Conservation (phyloP, 2,888 invertebrate genomes). For the Caenorhabditis angaria region DNA sequence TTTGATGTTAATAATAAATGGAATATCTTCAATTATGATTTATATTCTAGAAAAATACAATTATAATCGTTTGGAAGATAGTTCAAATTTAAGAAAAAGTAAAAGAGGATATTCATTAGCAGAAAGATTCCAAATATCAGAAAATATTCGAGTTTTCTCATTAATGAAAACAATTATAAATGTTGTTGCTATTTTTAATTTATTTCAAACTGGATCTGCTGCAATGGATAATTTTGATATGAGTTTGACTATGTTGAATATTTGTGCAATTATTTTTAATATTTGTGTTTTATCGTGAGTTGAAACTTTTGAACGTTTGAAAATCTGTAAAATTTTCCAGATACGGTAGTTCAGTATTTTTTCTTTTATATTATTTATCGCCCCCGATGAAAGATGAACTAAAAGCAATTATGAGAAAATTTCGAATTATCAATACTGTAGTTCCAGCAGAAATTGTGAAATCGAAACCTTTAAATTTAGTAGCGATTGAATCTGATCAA, state of each 20-base stretch:
- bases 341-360: not conserved
- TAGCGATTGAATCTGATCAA: conserved; percentile 24
- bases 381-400: too few relatives aligned
- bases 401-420: too few relatives aligned
- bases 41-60: conserved; percentile 38
- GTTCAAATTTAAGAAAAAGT: conserved; percentile 43
- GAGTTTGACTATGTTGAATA: conserved; percentile 17
- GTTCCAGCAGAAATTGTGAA: not conserved
- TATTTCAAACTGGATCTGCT: conserved; percentile 34
- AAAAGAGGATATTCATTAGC: conserved; percentile 32
- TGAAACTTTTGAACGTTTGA: not conserved
- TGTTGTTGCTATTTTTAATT: conserved; percentile 39
- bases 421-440: too few relatives aligned
- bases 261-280: conserved; percentile 37
- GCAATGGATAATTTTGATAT: conserved; percentile 41
- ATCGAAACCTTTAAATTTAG: conserved; percentile 23
- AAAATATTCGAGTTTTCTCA: conserved; percentile 42
- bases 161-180: conserved; percentile 42
- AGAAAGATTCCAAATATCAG: conserved; percentile 42
- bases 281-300: conserved; percentile 36
- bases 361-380: too few relatives aligned
- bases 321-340: not conserved
- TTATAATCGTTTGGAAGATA: conserved; percentile 30
- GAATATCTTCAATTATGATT: conserved; percentile 19
- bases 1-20: conserved; percentile 26